Base-by-base conservation (phyloP, 2,797 vertebrate species). In the Buphagus erythrorhynchus region DNA sequence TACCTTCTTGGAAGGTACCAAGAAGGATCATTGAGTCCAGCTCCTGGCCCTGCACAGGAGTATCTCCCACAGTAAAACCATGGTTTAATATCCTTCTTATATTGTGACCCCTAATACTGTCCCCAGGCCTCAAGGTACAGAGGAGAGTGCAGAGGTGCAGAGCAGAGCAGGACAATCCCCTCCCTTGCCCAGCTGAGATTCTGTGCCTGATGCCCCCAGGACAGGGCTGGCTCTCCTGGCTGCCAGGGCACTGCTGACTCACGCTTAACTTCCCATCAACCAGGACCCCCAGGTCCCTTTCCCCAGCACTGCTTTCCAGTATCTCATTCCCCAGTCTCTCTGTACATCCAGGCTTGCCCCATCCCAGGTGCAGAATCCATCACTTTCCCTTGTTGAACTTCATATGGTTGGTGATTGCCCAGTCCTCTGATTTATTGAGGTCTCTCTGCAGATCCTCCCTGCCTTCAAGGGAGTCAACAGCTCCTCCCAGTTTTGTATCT, bases 241-340 rank as follows among this genome's bases (percentile, higher is more conserved):
- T 85, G 26, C 21, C 36, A n/a, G n/a, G 18, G 4, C n/a, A 28
- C 45, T 58, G 8, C 52, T 59, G 61, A 1, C 4, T 6, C 22
- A 52, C 0, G 0, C n/a, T 58, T 12, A 59, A 9, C 22, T 84
- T 31, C 0, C 17, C 9, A 10, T 36, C 0, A 0, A 8, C 15
- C n/a, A 67, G n/a, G 16, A n/a, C 6, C 4, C 13, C 9, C 36
- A 49, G 13, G 5, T 15, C 8, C 21, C 22, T n/a, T 36, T 67
- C 21, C 21, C 6, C 1, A 1, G 31, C 17, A 10, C 7, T 42
- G 8, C 9, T 66, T 49, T 49, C 43, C 31, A 42, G 5, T 2
- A 4, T 10, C 14, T n/a, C 71, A 36, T 28, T 58, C 20, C 17
- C 21, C 17, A 36, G 5, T 42, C 35, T 26, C 2, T 66, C 43